Conservation (phyloP, 2,113 vertebrate genomes). For the Misgurnus anguillicaudatus region DNA sequence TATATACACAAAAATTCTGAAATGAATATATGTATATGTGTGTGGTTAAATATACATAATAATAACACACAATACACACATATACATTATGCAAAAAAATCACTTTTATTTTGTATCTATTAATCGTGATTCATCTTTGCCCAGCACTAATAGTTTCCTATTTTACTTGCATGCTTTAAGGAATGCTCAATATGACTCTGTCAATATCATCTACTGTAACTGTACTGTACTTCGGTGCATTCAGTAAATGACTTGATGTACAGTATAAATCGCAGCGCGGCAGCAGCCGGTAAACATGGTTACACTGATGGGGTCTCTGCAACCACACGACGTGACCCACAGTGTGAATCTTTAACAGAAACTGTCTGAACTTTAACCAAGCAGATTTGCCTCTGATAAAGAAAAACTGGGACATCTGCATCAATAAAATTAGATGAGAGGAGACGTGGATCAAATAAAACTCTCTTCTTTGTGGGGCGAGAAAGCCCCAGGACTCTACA, state of each 20-base stretch:
- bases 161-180: no score
- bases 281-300: constrained; percentile 8
- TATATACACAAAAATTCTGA: no score
- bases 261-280: neutral
- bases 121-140: no score
- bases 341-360: constrained; percentile 37
- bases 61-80: no score
- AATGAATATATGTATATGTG: no score
- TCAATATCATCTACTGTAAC: no score
- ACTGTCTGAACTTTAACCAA: constrained; percentile 39
- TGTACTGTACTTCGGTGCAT: no score
- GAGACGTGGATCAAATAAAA: constrained; percentile 18
- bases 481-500: neutral
- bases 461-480: neutral
- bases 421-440: constrained; percentile 24
- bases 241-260: neutral
- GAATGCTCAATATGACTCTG: no score
- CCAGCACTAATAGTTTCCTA: no score
- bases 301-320: neutral
- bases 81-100: no score
- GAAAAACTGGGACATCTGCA: constrained; percentile 38
- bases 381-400: constrained; percentile 27
- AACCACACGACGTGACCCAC: neutral
- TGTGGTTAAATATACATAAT: no score
- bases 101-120: no score